Evolutionary conservation across 2,888 invertebrate genomes (phyloP), one percentile per base, ranked within the genome.

Genomic region (Acrocera orbiculus): DNA sequence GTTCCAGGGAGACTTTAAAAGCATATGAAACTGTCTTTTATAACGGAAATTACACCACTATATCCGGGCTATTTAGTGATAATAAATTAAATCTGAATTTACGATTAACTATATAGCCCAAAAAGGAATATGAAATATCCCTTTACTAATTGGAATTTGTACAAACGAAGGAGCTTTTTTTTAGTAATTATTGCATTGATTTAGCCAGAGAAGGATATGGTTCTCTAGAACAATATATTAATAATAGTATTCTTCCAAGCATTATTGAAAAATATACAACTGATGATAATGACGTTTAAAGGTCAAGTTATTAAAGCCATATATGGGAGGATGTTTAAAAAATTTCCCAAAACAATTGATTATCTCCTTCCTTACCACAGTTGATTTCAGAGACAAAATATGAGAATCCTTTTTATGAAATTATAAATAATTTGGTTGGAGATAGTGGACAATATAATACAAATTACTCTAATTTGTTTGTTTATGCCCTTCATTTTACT

Each of bases 101-200:
- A n/a, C n/a, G n/a, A n/a, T n/a, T n/a, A n/a, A n/a, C n/a, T n/a
- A n/a, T n/a, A n/a, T n/a, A n/a, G n/a, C n/a, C n/a, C n/a, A n/a
- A n/a, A n/a, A n/a, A n/a, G n/a, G n/a, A n/a, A n/a, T n/a, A n/a
- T n/a, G n/a, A n/a, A n/a, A n/a, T n/a, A n/a, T n/a, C n/a, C n/a
- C 78, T 17, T 56, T 78, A 28, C 56, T 81, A 34, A 64, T 76
- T 31, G 80, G 80, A 15, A 66, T 75, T 32, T 68, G 71, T n/a
- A 69, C 70, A 45, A 69, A 76, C 42, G 76, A 76, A 51, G 69
- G 69, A 17, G 62, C 73, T 27, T 66, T 71, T 42, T n/a, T 60
- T 68, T 62, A 44, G 63, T 67, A 68, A 64, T 45, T 63, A 65
- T 46, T 74, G 72, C 65, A 54, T 67, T 32, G 68, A 71, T 42